Percentiles rank a stretch among this genome's conserved stretches.
phyloP scores from a whole-genome alignment of 2,113 vertebrate species.

The Pao palembangensis region DNA sequence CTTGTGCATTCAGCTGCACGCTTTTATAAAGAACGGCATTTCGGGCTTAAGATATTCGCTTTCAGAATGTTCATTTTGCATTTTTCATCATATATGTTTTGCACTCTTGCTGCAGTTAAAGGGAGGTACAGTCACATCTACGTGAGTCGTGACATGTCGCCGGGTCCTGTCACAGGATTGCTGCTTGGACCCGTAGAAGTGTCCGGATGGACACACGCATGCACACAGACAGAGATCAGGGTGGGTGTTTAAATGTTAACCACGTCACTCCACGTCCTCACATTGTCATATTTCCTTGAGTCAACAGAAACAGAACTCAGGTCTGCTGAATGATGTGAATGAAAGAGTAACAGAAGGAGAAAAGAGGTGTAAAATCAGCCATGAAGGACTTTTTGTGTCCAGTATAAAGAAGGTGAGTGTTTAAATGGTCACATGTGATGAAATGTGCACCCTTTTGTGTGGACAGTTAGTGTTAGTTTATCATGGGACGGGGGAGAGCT shows the following conservation, averaged over 20 bases:
- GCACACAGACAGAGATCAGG: constrained; percentile 32
- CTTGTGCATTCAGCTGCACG: constrained; percentile 44
- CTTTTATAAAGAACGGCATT: constrained; percentile 53
- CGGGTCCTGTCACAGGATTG: constrained; percentile 54
- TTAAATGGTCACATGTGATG: no score
- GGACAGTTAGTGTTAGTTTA: no score
- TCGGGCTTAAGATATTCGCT: constrained; percentile 4
- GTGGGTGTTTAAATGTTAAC: constrained; percentile 60
- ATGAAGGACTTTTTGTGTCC: background rate
- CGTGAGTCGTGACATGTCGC: constrained; percentile 65
- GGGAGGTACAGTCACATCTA: constrained; percentile 45
- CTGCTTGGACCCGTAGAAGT: constrained; percentile 54
- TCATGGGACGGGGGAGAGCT: no score
- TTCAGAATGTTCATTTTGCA: background rate
- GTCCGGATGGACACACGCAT: constrained; percentile 18
- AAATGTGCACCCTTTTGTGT: no score
- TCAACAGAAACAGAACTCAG: background rate
- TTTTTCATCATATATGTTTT: no score
- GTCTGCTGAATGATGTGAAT: background rate
- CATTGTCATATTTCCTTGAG: constrained; percentile 47
- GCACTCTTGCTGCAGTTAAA: constrained; percentile 34
- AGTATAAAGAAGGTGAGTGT: no score
- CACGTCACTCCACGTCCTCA: constrained; percentile 47
- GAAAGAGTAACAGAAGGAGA: background rate
- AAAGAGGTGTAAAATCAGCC: background rate